Evolutionary conservation across 2,888 invertebrate species (phyloP).

Genomic region (Drosophila basisetae): DNA sequence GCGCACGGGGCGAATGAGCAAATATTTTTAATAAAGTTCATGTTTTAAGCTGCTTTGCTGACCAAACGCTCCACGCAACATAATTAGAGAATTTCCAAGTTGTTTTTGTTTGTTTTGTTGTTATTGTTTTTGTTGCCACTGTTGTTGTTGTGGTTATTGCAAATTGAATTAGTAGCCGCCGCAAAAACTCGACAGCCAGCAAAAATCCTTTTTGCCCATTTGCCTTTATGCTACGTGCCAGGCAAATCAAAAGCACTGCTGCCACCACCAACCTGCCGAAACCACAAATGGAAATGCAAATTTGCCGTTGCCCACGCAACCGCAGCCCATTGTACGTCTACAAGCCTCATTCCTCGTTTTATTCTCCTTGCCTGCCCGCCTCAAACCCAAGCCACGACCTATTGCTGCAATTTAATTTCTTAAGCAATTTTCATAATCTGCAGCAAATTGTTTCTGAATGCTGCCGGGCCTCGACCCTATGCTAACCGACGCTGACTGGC

Average conservation of each 20-base stretch:
- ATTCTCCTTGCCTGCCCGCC: not conserved
- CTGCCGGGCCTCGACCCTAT: slow-evolving; percentile 51
- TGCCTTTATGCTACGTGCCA: slow-evolving; percentile 68
- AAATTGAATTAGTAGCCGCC: slow-evolving; percentile 77
- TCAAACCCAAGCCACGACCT: slow-evolving; percentile 42
- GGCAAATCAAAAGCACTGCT: slow-evolving; percentile 69
- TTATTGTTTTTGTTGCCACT: slow-evolving; percentile 2
- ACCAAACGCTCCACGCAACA: slow-evolving; percentile 62
- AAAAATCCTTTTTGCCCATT: slow-evolving; percentile 76
- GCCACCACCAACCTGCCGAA: slow-evolving; percentile 22
- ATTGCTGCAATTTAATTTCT: slow-evolving; percentile 82
- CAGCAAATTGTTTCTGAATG: slow-evolving; percentile 83
- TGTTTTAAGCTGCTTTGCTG: slow-evolving; percentile 73
- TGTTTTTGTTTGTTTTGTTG: slow-evolving; percentile 8
- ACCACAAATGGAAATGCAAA: slow-evolving; percentile 80
- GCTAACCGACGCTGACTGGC: slow-evolving; percentile 40
- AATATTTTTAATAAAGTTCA: slow-evolving; percentile 81
- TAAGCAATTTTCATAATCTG: slow-evolving; percentile 83
- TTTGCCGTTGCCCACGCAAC: slow-evolving; percentile 71
- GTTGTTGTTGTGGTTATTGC: slow-evolving; percentile 73
- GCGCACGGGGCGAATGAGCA: slow-evolving; percentile 53
- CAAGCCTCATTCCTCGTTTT: not conserved
- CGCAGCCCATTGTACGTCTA: slow-evolving; percentile 43
- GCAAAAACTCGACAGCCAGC: slow-evolving; percentile 55
- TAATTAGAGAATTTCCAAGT: slow-evolving; percentile 68